A percentile compares a stretch with the other conserved stretches of the same genome.
Evolutionary conservation across 2,888 invertebrate genomes (phyloP).

Genomic region (Lasius fuliginosus): DNA sequence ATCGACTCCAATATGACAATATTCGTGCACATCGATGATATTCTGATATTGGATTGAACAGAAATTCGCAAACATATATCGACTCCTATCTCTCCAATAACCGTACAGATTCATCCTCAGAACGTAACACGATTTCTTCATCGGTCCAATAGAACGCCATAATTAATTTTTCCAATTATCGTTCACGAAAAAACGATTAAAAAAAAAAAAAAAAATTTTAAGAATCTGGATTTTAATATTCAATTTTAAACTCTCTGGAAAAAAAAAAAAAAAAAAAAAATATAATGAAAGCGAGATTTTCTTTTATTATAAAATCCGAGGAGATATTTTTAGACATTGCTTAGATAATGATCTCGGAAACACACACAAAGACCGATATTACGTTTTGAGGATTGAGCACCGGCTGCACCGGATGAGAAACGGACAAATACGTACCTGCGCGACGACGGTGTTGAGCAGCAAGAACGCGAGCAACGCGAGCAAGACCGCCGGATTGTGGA

Average conservation of each 20-base stretch:
- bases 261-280: background rate
- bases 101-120: background rate
- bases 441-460: conserved; percentile 91
- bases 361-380: background rate
- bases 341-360: background rate
- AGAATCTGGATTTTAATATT: background rate
- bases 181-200: background rate
- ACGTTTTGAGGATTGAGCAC: background rate
- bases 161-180: background rate
- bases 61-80: background rate
- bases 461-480: conserved; percentile 90
- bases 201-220: background rate
- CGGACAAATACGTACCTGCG: conserved; percentile 87
- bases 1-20: background rate
- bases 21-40: background rate
- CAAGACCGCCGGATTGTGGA: conserved; percentile 90
- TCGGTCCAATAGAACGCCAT: background rate
- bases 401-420: background rate
- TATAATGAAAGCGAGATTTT: background rate
- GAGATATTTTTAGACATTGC: background rate
- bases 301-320: background rate
- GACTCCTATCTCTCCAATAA: background rate
- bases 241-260: background rate
- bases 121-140: background rate
- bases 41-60: background rate